Base-by-base conservation (phyloP, 2,797 vertebrate genomes). In the Gadopsis marmoratus region DNA sequence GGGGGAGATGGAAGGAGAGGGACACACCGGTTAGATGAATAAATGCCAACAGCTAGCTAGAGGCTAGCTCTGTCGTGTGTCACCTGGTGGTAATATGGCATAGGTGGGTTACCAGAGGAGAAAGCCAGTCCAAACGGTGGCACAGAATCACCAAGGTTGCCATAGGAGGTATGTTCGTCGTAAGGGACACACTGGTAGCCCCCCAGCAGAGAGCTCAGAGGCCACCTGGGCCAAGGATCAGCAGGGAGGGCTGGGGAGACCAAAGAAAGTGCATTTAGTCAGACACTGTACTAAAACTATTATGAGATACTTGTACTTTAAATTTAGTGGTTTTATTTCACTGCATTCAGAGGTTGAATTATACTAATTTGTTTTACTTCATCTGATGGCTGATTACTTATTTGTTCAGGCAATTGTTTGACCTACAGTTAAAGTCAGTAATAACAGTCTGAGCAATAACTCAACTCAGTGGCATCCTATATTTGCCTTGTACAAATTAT, bases 111-210 rank as follows among this genome's bases (percentile, higher is more conserved):
- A 99, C 98, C 97, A 66, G 97, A 91, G 74, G 96, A 97, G 91
- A 99, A 99, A 4, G 96, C 78, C 78, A 98, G 95, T 59, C 98
- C 97, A 74, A 99, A 99, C 0, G 98, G 97, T 31, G 98, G 98
- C 31, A 99, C 97, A 0, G 96, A 89, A 68, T 91, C 84, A 0
- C 96, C 97, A 3, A 90, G 81, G 83, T 95, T 95, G 66, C 98
- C 98, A 0, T 95, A 96, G 0, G 97, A 99, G 54, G 95, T 86
- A 79, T 97, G 96, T 3, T 98, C 97, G 83, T 99, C 98, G 0
- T 92, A 93, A 26, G 53, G 92, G 72, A 71, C 71, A 81, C 98
- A 99, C 77, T 93, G 94, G 89, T 95, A 99, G 53, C 92, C 81
- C 3, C 91, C 92, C 64, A 99, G 83, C 71, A 99, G 90, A 10